Evolutionary conservation across 2,113 vertebrate species (phyloP), one percentile per base, ranked within the genome.

Genomic region (Sylvilagus bachmani): DNA sequence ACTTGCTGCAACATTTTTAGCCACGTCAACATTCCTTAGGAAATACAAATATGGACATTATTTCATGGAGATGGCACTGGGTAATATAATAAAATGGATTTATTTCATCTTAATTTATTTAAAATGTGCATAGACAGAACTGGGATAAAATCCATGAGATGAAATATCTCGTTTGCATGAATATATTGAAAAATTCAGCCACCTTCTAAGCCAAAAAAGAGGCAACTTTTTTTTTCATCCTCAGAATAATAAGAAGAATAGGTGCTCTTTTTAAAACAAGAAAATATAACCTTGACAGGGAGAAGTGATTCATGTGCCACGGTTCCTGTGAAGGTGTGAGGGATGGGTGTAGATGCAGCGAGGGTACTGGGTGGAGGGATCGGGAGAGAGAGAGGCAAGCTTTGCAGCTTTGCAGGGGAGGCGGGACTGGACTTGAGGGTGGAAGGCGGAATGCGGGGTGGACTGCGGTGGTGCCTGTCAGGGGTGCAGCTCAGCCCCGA

Each of bases 71-170:
- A 97, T 98, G 97, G 97, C 98, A 98, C 96, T 29, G 98, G 98
- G 97, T 98, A 98, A 98, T 98, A 98, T 96, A 98, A 98, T 98
- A 98, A 98, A 98, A 97, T 94, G 95, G 98, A 98, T 98, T 98
- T 98, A 98, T 98, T 98, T 98, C 90, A 96, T 98, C 97, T 98
- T 98, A 98, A 98, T 98, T 98, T 98, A 98, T 98, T 98, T 98
- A 98, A 98, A 98, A 98, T 98, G 98, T 98, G 97, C 97, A 91
- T 96, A 96, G 97, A 97, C 97, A 49, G 97, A 98, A 98, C 98
- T 95, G 97, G 95, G 97, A 90, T 98, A 98, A 98, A 98, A 98
- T 98, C 96, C 94, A 96, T 91, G 96, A 96, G 95, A 98, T 98
- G 97, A 98, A 98, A 98, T 98, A 98, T 98, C 95, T 97, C 94